Evolutionary conservation across 2,113 vertebrate genomes (phyloP), one percentile per base, ranked within the genome.

Genomic region (Peromyscus polionotus): DNA sequence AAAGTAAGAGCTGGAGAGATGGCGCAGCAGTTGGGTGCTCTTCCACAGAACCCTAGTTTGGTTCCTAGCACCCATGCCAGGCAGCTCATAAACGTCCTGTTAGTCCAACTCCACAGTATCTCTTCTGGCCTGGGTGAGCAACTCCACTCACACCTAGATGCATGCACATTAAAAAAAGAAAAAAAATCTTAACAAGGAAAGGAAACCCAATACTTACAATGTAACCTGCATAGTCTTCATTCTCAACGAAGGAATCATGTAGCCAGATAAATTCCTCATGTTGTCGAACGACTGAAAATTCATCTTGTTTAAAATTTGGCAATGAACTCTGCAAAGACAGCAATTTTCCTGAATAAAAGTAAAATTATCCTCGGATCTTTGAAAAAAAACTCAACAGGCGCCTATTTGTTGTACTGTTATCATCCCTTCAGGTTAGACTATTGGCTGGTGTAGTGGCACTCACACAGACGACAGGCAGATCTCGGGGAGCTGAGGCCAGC

Each of bases 221-320:
- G 97, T 99, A 99, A 96, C 99, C 99, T 75, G 99, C 99, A 93
- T 99, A 99, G 67, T 99, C 99, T 98, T 99, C 99, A 67, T 99
- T 99, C 98, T 99, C 99, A 96, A 99, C 99, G 65, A 99, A 99
- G 70, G 99, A 99, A 98, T 99, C 99, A 48, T 99, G 99, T 96
- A 99, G 99, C 99, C 99, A 99, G 98, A 99, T 99, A 98, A 99
- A 99, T 97, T 99, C 99, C 94, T 99, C 99, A 67, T 99, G 99
- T 98, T 99, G 99, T 94, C 99, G 99, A 57, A 99, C 99, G 98
- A 99, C 99, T 22, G 99, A 99, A 99, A 99, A 99, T 97, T 99
- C 99, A 4, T 99, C 99, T 98, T 99, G 99, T 98, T 99, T 99
- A 97, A 99, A 99, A 99, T 99, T 99, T 75, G 99, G 99, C 95